phyloP scores from a whole-genome alignment of 2,797 vertebrate species.

The Austrolebias charrua region DNA sequence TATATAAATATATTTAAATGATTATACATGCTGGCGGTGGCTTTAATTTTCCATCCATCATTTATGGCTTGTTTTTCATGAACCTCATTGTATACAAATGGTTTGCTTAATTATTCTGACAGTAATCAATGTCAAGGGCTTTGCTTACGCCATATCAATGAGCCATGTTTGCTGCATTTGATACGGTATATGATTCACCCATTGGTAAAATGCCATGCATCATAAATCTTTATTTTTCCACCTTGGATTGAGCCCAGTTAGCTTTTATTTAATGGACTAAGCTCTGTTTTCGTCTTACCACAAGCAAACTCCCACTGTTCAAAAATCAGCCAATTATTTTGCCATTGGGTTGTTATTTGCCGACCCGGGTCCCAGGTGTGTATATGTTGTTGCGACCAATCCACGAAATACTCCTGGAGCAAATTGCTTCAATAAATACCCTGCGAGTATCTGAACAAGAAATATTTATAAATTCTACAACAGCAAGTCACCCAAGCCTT shows the following conservation, averaged over 20 bases:
- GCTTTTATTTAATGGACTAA: slow-evolving; percentile 48
- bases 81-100: slow-evolving; percentile 13
- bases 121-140: slow-evolving; percentile 60
- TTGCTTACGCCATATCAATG: slow-evolving; percentile 57
- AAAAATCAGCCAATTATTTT: slow-evolving; percentile 63
- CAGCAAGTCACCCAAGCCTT: slow-evolving; percentile 55
- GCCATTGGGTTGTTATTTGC: slow-evolving; percentile 51
- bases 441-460: slow-evolving; percentile 56
- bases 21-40: not conserved
- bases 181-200: slow-evolving; percentile 35
- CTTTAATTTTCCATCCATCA: not conserved
- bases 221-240: slow-evolving; percentile 22
- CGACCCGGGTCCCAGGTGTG: slow-evolving; percentile 26
- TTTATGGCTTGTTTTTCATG: slow-evolving; percentile 29
- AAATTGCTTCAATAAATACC: slow-evolving; percentile 70
- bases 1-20: too few relatives aligned
- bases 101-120: slow-evolving; percentile 59
- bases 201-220: slow-evolving; percentile 37
- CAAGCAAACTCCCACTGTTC: slow-evolving; percentile 43
- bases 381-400: slow-evolving; percentile 41
- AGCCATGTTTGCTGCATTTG: slow-evolving; percentile 50
- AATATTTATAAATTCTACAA: slow-evolving; percentile 67
- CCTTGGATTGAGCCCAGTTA: slow-evolving; percentile 29
- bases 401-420: slow-evolving; percentile 37
- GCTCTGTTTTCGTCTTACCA: slow-evolving; percentile 15